Evolutionary conservation across 1,140 invertebrate species (phyloP).

Genomic region (Andricus grossulariae): DNA sequence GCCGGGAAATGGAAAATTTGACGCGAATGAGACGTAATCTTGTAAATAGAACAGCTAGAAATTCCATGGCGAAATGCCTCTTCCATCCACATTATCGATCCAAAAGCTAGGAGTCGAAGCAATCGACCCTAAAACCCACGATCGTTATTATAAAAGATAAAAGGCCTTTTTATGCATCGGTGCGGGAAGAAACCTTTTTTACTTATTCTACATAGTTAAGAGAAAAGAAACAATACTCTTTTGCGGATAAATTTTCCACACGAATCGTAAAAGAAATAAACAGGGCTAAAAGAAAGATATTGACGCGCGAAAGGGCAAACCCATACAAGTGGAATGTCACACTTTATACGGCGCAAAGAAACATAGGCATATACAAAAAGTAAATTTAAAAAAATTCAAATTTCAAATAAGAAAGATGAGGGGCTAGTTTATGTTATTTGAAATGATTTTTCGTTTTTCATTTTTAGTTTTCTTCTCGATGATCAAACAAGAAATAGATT

Average conservation of each 20-base stretch:
- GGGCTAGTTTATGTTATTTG: too few species aligned
- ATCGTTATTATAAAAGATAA: neutral
- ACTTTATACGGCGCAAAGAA: too few species aligned
- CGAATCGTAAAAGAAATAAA: neutral
- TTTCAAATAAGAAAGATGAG: too few species aligned
- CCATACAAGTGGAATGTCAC: slow-evolving; percentile 10
- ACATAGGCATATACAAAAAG: too few species aligned
- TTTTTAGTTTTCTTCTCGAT: too few species aligned
- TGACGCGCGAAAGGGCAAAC: neutral
- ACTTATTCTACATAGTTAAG: neutral
- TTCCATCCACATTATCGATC: neutral
- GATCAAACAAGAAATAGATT: too few species aligned
- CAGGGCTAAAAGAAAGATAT: neutral
- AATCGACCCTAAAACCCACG: neutral
- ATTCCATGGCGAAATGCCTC: too few species aligned
- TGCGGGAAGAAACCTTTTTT: neutral
- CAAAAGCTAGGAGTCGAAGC: neutral
- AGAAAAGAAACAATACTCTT: neutral
- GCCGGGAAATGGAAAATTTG: too few species aligned
- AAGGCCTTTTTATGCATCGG: neutral
- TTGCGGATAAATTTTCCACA: slow-evolving; percentile 7
- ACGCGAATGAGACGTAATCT: too few species aligned
- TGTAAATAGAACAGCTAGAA: too few species aligned
- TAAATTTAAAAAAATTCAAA: too few species aligned
- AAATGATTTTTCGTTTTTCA: too few species aligned